Evolutionary conservation across 2,888 invertebrate species (phyloP).

Genomic region (Clistopyga incitator): DNA sequence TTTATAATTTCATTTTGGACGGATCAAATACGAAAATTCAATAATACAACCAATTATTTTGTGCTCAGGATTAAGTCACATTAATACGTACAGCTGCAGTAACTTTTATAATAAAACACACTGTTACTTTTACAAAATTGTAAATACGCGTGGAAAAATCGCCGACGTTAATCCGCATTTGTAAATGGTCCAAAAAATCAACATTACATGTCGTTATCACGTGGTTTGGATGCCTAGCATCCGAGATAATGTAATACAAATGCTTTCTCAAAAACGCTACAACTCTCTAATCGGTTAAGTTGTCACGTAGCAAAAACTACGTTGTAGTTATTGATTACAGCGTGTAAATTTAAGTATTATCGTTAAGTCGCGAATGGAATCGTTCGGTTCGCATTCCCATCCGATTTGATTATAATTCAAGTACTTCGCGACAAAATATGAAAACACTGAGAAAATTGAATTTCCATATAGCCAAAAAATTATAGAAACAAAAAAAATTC

Average conservation of each 20-base stretch:
- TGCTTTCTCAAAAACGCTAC: not conserved
- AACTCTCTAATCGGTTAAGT: conserved; percentile 3
- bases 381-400: not conserved
- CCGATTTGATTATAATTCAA: too few species aligned
- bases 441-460: too few species aligned
- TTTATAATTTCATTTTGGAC: conserved; percentile 65
- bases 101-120: not conserved
- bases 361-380: conserved; percentile 15
- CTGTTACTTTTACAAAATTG: conserved; percentile 7
- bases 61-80: not conserved
- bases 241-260: conserved; percentile 7
- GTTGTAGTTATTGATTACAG: conserved; percentile 17
- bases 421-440: too few species aligned
- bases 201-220: conserved; percentile 42
- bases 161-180: conserved; percentile 5
- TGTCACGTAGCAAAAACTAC: conserved; percentile 9
- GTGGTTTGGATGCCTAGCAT: conserved; percentile 18
- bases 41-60: conserved; percentile 13
- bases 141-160: conserved; percentile 23
- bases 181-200: conserved; percentile 22
- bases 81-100: not conserved
- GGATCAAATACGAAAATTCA: conserved; percentile 58
- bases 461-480: too few species aligned
- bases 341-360: conserved; percentile 25
- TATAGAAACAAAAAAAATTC: too few species aligned